Evolutionary conservation across 2,888 invertebrate species (phyloP).

Genomic region (Alcis repandata): DNA sequence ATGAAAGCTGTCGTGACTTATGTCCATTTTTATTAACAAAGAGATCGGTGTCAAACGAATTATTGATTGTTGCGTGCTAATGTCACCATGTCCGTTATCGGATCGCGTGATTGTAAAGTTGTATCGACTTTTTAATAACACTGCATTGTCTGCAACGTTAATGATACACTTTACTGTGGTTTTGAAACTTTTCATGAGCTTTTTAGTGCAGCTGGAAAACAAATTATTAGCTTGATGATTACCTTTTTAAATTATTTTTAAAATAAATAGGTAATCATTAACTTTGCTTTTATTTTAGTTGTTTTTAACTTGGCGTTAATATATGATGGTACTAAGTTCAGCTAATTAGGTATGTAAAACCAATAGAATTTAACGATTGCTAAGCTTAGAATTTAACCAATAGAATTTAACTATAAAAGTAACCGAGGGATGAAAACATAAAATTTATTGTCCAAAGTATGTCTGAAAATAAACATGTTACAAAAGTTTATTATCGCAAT

Average conservation of each 20-base stretch:
- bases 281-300: too few relatives aligned
- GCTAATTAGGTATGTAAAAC: too few relatives aligned
- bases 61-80: conserved; percentile 43
- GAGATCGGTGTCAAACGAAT: conserved; percentile 29
- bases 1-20: conserved; percentile 35
- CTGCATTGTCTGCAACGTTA: conserved; percentile 37
- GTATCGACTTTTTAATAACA: conserved; percentile 57
- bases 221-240: background rate
- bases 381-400: too few relatives aligned
- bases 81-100: conserved; percentile 41
- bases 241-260: background rate
- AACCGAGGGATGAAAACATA: conserved; percentile 16
- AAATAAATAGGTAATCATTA: too few relatives aligned
- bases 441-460: conserved; percentile 11
- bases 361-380: too few relatives aligned
- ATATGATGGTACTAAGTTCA: too few relatives aligned
- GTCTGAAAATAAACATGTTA: conserved; percentile 23
- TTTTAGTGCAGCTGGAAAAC: background rate
- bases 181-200: conserved; percentile 1
- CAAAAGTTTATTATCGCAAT: conserved; percentile 42
- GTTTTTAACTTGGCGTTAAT: too few relatives aligned
- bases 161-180: conserved; percentile 10
- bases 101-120: conserved; percentile 55
- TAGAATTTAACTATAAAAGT: too few relatives aligned
- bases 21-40: conserved; percentile 22